These are phyloP conservation scores for Anagyrus pseudococci DNA, from an alignment of 2,888 invertebrate genomes.

Conservation along the genomic window DNA sequence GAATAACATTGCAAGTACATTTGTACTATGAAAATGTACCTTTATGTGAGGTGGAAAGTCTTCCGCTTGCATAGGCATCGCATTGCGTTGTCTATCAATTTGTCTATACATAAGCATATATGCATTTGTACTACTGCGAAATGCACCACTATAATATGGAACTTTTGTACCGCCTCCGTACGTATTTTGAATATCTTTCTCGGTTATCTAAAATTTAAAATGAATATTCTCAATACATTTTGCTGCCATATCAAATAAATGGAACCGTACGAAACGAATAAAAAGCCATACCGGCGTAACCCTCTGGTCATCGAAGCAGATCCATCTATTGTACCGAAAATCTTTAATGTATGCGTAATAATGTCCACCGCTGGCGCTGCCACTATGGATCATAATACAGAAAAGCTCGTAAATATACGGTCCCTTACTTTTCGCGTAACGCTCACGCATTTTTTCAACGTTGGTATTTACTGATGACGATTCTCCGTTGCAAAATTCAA, in stretches of 20 bases:
- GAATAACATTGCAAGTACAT: too few species aligned
- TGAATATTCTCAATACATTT: not conserved
- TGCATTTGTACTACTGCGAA: constrained; percentile 84
- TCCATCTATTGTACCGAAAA: constrained; percentile 78
- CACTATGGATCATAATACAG: constrained; percentile 91
- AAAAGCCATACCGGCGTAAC: constrained; percentile 72
- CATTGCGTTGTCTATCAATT: constrained; percentile 71
- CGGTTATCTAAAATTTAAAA: constrained; percentile 68
- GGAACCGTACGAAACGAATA: too few species aligned
- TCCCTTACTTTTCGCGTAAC: constrained; percentile 62
- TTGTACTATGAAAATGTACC: too few species aligned
- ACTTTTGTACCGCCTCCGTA: constrained; percentile 75
- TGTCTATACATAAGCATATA: constrained; percentile 92
- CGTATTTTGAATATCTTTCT: constrained; percentile 81
- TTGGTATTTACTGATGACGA: constrained; percentile 61
- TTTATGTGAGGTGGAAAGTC: constrained; percentile 80
- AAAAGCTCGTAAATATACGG: constrained; percentile 86
- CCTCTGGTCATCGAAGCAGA: constrained; percentile 87
- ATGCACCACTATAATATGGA: constrained; percentile 76
- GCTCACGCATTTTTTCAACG: constrained; percentile 62
- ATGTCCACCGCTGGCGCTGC: constrained; percentile 89
- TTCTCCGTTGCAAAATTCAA: constrained; percentile 66
- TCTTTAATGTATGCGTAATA: constrained; percentile 92
- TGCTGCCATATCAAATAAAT: not conserved
- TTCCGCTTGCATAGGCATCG: constrained; percentile 69